Evolutionary conservation across 2,888 invertebrate species (phyloP).

Genomic region (Phrixothrix hirtus): DNA sequence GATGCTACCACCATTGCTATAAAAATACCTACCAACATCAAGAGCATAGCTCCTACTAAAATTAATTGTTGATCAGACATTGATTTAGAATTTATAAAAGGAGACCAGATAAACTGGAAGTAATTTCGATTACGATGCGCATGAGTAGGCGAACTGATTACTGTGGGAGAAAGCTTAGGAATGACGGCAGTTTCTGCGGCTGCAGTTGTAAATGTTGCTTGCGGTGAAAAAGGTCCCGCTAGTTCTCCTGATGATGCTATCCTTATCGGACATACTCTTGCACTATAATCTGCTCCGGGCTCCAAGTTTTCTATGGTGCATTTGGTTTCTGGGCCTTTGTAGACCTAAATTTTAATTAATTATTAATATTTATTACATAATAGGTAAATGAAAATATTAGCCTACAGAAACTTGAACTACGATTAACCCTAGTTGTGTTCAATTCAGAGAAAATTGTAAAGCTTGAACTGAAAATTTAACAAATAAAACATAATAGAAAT

Average conservation of each 20-base stretch:
- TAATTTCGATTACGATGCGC: conserved; percentile 33
- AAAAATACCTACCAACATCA: conserved; percentile 47
- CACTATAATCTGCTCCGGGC: conserved; percentile 73
- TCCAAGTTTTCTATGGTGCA: conserved; percentile 70
- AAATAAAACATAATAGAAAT: no score
- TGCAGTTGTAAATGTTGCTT: conserved; percentile 63
- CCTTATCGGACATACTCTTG: conserved; percentile 79
- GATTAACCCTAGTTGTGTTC: no score
- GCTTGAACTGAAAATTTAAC: no score
- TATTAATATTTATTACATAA: no score
- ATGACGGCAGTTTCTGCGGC: conserved; percentile 53
- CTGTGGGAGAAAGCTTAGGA: conserved; percentile 47
- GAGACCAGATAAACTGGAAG: conserved; percentile 32
- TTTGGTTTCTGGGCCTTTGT: conserved; percentile 66
- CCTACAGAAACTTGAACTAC: no score
- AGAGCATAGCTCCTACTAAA: conserved; percentile 54
- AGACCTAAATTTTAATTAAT: conserved; percentile 63
- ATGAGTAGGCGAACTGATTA: conserved; percentile 37
- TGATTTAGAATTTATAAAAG: conserved; percentile 41
- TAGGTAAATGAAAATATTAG: no score
- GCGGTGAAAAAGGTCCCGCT: conserved; percentile 71
- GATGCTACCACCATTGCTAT: conserved; percentile 47
- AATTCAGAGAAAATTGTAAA: no score
- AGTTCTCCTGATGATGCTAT: conserved; percentile 63
- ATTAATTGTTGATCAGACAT: conserved; percentile 65